A percentile compares a stretch with the other conserved stretches of the same genome.
Evolutionary conservation across 2,113 vertebrate genomes (phyloP).

Genomic region (Phyllostomus discolor): DNA sequence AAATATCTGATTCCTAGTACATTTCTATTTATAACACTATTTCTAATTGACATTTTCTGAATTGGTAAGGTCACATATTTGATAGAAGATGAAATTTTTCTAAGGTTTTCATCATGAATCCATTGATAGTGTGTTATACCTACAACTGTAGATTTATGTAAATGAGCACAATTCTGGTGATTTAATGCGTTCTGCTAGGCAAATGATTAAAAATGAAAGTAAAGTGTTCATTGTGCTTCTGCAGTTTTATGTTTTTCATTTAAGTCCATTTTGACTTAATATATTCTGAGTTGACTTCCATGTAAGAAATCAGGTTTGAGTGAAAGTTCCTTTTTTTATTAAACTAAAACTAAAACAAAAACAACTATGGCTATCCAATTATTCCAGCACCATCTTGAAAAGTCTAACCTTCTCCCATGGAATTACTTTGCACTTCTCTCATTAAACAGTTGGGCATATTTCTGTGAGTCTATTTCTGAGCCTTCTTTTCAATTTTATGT

Average conservation of each 20-base stretch:
- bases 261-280: neutral
- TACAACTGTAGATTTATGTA: neutral
- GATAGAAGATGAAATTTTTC: neutral
- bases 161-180: neutral
- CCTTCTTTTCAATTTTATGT: neutral
- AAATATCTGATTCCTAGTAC: neutral
- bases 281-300: neutral
- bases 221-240: neutral
- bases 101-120: neutral
- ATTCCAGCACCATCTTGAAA: neutral
- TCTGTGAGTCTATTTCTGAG: neutral
- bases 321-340: neutral
- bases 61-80: slow-evolving; percentile 19
- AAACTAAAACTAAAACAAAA: too few relatives aligned
- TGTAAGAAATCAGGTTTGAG: neutral
- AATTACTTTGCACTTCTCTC: neutral
- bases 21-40: slow-evolving; percentile 17
- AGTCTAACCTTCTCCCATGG: neutral
- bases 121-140: neutral
- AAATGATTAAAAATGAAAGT: neutral
- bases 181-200: neutral
- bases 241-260: neutral
- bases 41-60: neutral
- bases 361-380: neutral
- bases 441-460: neutral